Conservation (phyloP, 1,140 invertebrate species). For the Drosophila nigromelanica region DNA sequence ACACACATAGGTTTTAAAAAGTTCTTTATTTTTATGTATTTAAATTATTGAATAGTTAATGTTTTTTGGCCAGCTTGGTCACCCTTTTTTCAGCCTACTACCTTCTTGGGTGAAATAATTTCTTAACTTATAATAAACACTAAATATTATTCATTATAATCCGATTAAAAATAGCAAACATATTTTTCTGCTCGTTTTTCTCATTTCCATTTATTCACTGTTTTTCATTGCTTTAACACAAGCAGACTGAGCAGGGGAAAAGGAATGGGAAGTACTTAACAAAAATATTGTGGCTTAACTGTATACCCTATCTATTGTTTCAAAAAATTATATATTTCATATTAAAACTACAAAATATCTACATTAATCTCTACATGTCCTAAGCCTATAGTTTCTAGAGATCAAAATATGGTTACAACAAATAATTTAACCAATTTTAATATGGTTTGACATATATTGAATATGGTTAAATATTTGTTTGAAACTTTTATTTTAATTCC, state of each 20-base stretch:
- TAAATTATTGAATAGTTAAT: background rate
- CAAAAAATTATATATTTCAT: background rate
- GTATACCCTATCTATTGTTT: constrained; percentile 19
- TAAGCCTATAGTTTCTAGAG: no score
- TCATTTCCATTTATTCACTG: constrained; percentile 40
- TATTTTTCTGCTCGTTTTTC: constrained; percentile 46
- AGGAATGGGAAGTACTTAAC: constrained; percentile 17
- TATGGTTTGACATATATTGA: no score
- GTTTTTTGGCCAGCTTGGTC: constrained; percentile 17
- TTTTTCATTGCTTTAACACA: constrained; percentile 52
- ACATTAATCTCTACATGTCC: no score
- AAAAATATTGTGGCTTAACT: constrained; percentile 6
- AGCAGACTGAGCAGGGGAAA: constrained; percentile 24
- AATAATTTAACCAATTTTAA: no score
- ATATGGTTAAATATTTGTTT: no score
- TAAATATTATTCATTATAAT: constrained; percentile 77
- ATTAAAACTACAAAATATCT: no score
- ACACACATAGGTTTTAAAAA: no score
- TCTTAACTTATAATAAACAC: constrained; percentile 70
- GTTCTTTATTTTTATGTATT: no score
- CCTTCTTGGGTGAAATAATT: constrained; percentile 57
- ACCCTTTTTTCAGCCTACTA: constrained; percentile 64
- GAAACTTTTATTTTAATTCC: no score
- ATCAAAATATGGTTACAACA: no score
- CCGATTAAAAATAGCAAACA: constrained; percentile 76